Conservation (phyloP, 37 sponge, comb jelly and placozoan species). For the Axinella damicornis region DNA sequence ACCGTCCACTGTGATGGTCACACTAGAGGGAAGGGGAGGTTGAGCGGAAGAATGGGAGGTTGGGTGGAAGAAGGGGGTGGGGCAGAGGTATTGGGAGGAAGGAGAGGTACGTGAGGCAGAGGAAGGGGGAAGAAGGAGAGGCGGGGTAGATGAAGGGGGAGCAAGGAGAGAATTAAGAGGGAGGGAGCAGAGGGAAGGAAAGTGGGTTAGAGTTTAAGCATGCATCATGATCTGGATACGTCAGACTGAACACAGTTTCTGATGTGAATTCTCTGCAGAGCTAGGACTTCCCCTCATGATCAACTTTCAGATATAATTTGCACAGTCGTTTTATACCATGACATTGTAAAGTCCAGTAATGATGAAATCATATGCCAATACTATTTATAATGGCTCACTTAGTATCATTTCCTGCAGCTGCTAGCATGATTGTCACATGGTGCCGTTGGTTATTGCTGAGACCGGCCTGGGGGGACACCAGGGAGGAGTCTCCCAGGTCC, state of each 20-base stretch:
- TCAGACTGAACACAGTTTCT: too few relatives aligned
- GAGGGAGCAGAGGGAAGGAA: slow-evolving; percentile 2
- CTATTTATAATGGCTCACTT: too few relatives aligned
- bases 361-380: too few relatives aligned
- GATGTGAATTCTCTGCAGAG: too few relatives aligned
- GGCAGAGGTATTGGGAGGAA: neutral
- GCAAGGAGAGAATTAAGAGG: neutral
- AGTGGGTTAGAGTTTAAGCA: neutral
- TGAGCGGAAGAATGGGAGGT: too few relatives aligned
- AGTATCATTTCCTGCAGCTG: neutral
- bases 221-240: too few relatives aligned
- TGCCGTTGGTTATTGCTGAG: slow-evolving; percentile 66
- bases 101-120: neutral
- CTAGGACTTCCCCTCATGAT: too few relatives aligned
- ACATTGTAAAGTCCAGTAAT: too few relatives aligned
- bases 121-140: neutral
- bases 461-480: slow-evolving; percentile 19
- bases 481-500: neutral
- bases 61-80: neutral
- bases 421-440: slow-evolving; percentile 27
- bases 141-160: neutral
- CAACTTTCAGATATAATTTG: too few relatives aligned
- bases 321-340: too few relatives aligned
- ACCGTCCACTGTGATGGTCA: slow-evolving; percentile 48
- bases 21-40: neutral